Conservation (phyloP, 2,113 vertebrate species). For the Heterocephalus glaber region DNA sequence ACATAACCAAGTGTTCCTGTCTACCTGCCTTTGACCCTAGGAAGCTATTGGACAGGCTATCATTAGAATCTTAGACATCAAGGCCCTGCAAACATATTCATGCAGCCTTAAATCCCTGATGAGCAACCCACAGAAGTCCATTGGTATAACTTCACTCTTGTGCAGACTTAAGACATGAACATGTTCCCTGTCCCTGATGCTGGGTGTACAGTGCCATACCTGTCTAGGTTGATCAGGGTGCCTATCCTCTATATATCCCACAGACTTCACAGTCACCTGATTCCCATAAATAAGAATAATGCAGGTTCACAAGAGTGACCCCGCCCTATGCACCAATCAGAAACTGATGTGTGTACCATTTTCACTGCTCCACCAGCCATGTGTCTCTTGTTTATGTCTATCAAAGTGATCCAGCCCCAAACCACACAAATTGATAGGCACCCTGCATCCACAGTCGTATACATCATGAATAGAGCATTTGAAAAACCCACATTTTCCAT, state of each 20-base stretch:
- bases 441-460: too few species aligned
- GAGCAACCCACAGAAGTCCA: neutral
- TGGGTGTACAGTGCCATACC: neutral
- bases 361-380: neutral
- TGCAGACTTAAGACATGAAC: neutral
- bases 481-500: neutral
- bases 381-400: neutral
- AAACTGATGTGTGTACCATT: neutral
- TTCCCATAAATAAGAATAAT: neutral
- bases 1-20: neutral
- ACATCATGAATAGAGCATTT: neutral
- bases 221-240: neutral
- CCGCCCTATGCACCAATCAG: neutral
- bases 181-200: neutral
- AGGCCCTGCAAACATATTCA: neutral
- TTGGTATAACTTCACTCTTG: neutral
- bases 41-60: neutral
- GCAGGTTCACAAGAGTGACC: neutral
- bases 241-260: neutral
- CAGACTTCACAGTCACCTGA: neutral
- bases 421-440: neutral
- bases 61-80: neutral
- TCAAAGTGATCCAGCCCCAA: neutral
- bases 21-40: neutral
- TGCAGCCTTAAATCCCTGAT: neutral